Conservation (phyloP, 2,113 vertebrate species). For the Prionailurus bengalensis region DNA sequence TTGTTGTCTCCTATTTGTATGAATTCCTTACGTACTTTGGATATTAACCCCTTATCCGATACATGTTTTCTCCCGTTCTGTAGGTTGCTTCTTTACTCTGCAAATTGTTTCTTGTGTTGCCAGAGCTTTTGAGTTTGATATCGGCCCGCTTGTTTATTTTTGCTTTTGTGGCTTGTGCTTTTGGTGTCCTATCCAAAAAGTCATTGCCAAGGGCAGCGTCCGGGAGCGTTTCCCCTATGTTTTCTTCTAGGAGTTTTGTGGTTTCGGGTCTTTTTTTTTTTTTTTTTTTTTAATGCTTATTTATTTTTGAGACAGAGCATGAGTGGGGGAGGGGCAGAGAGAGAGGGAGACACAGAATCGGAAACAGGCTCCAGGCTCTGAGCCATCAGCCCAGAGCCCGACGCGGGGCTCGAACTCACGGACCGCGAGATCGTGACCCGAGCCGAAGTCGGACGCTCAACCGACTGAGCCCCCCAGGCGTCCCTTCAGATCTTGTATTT, state of each 20-base stretch:
- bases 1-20: not conserved
- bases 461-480: too few relatives aligned
- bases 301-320: too few relatives aligned
- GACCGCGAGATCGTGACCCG: too few relatives aligned
- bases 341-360: too few relatives aligned
- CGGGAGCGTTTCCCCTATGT: not conserved
- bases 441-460: too few relatives aligned
- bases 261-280: not conserved
- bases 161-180: not conserved
- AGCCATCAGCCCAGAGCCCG: accelerated
- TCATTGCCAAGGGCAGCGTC: not conserved
- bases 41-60: not conserved
- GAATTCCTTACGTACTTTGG: not conserved
- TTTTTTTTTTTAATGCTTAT: too few relatives aligned
- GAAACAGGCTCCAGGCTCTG: accelerated
- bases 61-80: not conserved
- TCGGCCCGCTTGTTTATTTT: not conserved
- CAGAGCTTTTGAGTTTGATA: not conserved
- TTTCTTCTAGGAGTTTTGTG: not conserved
- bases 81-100: not conserved
- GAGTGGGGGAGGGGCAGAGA: too few relatives aligned
- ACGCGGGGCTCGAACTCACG: too few relatives aligned
- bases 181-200: not conserved
- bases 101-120: not conserved
- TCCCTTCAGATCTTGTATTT: not conserved